Evolutionary conservation across 2,797 vertebrate genomes (phyloP).

Genomic region (Muscicapa striata): DNA sequence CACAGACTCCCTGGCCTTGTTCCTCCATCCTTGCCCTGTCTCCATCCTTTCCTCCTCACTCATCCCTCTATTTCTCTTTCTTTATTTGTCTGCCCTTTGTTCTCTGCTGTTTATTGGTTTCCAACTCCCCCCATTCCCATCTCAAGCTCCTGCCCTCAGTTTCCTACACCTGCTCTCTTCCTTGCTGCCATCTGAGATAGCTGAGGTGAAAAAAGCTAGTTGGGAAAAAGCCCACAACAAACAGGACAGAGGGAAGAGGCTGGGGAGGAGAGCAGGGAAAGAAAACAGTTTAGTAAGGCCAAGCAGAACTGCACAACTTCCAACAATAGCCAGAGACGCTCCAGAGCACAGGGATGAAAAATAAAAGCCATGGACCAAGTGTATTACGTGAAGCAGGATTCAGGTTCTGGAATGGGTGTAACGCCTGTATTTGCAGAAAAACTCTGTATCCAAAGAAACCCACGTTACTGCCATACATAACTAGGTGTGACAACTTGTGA

Average conservation of each 20-base stretch:
- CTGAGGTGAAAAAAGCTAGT: rapidly evolving
- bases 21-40: neutral
- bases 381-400: neutral
- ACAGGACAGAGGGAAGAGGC: neutral
- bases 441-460: neutral
- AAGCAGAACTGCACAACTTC: neutral
- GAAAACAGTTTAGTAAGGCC: neutral
- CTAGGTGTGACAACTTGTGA: neutral
- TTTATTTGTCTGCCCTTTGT: neutral
- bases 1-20: rapidly evolving
- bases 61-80: neutral
- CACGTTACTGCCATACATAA: neutral
- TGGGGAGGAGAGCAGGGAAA: neutral
- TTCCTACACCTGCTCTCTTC: neutral
- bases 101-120: neutral
- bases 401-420: neutral
- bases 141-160: neutral
- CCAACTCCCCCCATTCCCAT: neutral
- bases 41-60: neutral
- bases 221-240: neutral
- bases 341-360: neutral
- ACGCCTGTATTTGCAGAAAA: neutral
- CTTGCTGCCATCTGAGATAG: neutral
- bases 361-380: neutral
- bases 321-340: neutral